These are phyloP conservation scores for Tetragonula clypearis DNA, from an alignment of 1,140 invertebrate genomes.

Conservation along the genomic window DNA sequence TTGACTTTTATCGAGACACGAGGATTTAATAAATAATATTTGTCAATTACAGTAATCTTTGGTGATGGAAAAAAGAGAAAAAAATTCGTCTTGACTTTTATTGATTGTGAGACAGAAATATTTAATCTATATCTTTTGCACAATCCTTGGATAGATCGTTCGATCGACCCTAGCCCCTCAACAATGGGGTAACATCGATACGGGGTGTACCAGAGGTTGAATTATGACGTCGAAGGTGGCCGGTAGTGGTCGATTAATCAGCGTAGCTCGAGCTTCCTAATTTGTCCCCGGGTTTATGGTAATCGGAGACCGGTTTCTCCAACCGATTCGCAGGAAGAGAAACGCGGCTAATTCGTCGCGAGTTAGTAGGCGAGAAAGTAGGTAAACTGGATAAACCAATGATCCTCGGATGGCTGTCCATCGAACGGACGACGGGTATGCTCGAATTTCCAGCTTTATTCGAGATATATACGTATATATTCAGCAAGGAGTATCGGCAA, in stretches of 20 bases:
- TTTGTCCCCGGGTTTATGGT: constrained; percentile 60
- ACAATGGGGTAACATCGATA: constrained; percentile 5
- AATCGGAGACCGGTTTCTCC: constrained; percentile 43
- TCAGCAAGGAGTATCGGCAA: neutral
- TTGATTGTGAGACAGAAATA: neutral
- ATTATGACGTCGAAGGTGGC: constrained; percentile 50
- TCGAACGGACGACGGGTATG: no score
- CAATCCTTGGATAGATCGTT: neutral
- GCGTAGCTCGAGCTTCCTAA: constrained; percentile 55
- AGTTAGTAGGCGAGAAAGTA: constrained; percentile 50
- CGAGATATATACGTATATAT: neutral
- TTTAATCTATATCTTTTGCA: neutral
- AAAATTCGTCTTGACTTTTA: no score
- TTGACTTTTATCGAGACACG: no score
- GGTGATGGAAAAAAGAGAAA: no score
- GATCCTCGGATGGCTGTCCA: constrained; percentile 1
- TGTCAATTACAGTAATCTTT: no score
- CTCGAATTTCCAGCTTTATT: constrained; percentile 10
- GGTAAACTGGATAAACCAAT: constrained; percentile 61
- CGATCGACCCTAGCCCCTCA: neutral
- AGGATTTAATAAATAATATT: no score
- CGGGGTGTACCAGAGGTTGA: constrained; percentile 1
- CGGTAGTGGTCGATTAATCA: constrained; percentile 58
- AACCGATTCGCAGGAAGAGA: constrained; percentile 22
- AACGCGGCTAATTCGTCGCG: constrained; percentile 53